These are phyloP conservation scores for Agrilus planipennis DNA, from an alignment of 1,140 invertebrate species.

Conservation along the genomic window DNA sequence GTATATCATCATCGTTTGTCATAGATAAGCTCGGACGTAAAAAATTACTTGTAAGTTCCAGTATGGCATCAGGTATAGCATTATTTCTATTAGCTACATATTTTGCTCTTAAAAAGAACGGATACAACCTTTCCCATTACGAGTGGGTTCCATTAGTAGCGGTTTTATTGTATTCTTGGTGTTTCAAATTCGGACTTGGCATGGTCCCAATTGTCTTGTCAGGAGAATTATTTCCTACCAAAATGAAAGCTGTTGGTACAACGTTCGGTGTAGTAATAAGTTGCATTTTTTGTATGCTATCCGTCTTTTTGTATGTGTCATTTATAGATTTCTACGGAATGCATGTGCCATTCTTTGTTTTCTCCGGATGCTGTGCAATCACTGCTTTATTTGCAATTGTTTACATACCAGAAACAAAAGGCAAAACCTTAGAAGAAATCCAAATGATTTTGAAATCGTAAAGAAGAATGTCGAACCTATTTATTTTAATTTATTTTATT, in stretches of 20 bases:
- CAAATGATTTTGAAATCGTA: conserved; percentile 13
- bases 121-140: conserved; percentile 9
- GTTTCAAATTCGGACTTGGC: conserved; percentile 22
- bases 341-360: neutral
- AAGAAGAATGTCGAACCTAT: no score
- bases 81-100: conserved; percentile 18
- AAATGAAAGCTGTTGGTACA: conserved; percentile 38
- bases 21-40: conserved; percentile 21
- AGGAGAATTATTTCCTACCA: conserved; percentile 48
- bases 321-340: neutral
- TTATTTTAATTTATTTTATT: no score
- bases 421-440: neutral
- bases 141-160: conserved; percentile 21
- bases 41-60: conserved; percentile 16
- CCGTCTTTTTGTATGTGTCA: conserved; percentile 1
- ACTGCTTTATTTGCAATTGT: neutral
- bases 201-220: conserved; percentile 59
- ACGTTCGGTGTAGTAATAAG: conserved; percentile 18
- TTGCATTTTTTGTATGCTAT: conserved; percentile 37
- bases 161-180: conserved; percentile 19
- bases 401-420: neutral
- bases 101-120: conserved; percentile 19
- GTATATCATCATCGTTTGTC: conserved; percentile 11
- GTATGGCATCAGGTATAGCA: conserved; percentile 11
- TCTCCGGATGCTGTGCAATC: neutral